phyloP scores from a whole-genome alignment of 2,797 vertebrate genomes.

The Esox masquinongy region DNA sequence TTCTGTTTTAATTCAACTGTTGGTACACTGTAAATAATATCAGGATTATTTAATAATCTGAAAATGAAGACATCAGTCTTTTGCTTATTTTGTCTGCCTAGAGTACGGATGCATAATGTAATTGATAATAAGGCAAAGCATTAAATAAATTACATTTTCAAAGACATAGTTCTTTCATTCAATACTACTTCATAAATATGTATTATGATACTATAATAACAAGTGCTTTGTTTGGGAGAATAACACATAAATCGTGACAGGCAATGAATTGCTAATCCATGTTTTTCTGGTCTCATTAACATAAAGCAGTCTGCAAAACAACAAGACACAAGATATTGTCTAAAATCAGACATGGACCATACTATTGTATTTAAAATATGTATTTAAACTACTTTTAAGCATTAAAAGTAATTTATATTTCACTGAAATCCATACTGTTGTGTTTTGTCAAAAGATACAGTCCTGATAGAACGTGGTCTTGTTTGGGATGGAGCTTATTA shows the following conservation, averaged over 20 bases:
- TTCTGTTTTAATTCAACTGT: not conserved
- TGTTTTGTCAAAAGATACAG: no score
- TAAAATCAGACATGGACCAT: not conserved
- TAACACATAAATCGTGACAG: not conserved
- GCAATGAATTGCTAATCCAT: not conserved
- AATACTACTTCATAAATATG: not conserved
- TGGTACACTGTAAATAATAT: not conserved
- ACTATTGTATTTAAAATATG: not conserved
- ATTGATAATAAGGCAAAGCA: not conserved
- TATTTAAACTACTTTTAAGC: no score
- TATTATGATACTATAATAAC: not conserved
- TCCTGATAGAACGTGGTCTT: no score
- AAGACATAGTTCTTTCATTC: not conserved
- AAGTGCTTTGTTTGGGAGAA: slow-evolving; percentile 1
- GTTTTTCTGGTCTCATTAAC: not conserved
- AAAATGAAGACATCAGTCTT: no score
- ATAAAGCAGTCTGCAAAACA: not conserved
- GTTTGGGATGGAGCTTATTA: no score
- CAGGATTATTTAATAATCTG: no score
- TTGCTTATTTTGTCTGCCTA: no score
- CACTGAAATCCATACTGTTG: no score
- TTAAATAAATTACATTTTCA: not conserved
- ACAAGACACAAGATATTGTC: not conserved
- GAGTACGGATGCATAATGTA: no score
- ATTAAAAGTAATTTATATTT: no score